These are phyloP conservation scores for Drosophila gaucha DNA, from an alignment of 2,888 invertebrate genomes.

Conservation along the genomic window DNA sequence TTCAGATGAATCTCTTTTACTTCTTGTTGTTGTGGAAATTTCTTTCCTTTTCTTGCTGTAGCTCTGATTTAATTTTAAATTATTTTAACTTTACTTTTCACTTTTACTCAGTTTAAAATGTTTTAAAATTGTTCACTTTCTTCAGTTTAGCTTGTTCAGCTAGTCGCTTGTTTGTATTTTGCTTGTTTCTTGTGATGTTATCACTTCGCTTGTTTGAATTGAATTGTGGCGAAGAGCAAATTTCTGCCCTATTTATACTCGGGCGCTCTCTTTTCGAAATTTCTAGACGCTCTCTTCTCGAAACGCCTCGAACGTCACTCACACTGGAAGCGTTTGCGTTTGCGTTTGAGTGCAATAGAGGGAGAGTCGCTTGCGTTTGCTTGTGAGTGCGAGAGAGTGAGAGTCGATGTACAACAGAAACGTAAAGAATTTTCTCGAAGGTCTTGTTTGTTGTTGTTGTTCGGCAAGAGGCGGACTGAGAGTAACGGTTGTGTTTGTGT, in stretches of 20 bases:
- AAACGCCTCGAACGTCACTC: conserved; percentile 19
- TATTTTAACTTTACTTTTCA: neutral
- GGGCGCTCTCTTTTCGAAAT: conserved; percentile 44
- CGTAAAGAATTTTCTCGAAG: conserved; percentile 24
- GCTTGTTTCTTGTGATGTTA: conserved; percentile 33
- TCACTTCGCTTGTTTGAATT: conserved; percentile 63
- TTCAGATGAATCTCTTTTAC: neutral
- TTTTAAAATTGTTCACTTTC: conserved; percentile 6
- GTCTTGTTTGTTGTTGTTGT: conserved; percentile 4
- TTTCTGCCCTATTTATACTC: conserved; percentile 60
- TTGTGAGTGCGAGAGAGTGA: conserved; percentile 1
- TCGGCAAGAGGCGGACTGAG: neutral
- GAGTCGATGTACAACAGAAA: neutral
- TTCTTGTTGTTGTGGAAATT: neutral
- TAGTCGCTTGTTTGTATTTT: conserved; percentile 37
- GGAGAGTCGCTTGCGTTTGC: no score
- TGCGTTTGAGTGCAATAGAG: conserved; percentile 9
- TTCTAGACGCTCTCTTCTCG: conserved; percentile 55
- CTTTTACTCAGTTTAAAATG: conserved; percentile 16
- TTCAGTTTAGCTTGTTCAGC: conserved; percentile 53
- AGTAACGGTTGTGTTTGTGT: neutral
- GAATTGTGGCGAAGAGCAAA: conserved; percentile 50
- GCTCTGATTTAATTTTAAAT: neutral
- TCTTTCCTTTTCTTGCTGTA: neutral
- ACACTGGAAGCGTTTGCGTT: conserved; percentile 2